These are phyloP conservation scores for Oreamnos americanus DNA, from an alignment of 2,113 vertebrate genomes.

Conservation along the genomic window DNA sequence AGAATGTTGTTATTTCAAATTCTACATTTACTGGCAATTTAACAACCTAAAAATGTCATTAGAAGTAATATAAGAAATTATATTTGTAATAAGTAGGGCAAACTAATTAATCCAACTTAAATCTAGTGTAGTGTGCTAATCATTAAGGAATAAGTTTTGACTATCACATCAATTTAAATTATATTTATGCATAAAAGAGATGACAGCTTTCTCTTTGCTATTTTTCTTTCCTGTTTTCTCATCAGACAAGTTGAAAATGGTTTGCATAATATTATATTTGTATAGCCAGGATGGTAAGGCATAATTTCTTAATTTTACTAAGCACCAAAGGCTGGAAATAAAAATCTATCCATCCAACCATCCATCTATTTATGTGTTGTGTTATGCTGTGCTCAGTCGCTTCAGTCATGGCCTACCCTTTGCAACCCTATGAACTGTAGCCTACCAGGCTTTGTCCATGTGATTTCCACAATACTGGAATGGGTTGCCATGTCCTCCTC, in stretches of 20 bases:
- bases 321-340: background rate
- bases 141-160: background rate
- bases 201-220: background rate
- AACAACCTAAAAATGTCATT: conserved; percentile 47
- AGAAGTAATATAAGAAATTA: conserved; percentile 32
- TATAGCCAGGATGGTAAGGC: background rate
- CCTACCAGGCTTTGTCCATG: background rate
- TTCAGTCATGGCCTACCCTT: background rate
- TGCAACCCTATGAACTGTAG: background rate
- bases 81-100: background rate
- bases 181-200: background rate
- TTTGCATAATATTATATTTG: background rate
- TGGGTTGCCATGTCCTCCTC: background rate
- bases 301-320: background rate
- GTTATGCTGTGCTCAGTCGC: background rate
- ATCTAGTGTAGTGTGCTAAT: background rate
- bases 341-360: background rate
- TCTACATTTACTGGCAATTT: conserved; percentile 26
- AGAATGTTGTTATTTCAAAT: conserved; percentile 45
- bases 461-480: background rate
- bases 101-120: conserved; percentile 29
- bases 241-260: background rate
- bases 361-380: background rate
- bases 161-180: background rate
- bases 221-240: background rate